These are phyloP conservation scores for Lindbergichthys nudifrons DNA, from an alignment of 2,797 vertebrate species.

Conservation along the genomic window DNA sequence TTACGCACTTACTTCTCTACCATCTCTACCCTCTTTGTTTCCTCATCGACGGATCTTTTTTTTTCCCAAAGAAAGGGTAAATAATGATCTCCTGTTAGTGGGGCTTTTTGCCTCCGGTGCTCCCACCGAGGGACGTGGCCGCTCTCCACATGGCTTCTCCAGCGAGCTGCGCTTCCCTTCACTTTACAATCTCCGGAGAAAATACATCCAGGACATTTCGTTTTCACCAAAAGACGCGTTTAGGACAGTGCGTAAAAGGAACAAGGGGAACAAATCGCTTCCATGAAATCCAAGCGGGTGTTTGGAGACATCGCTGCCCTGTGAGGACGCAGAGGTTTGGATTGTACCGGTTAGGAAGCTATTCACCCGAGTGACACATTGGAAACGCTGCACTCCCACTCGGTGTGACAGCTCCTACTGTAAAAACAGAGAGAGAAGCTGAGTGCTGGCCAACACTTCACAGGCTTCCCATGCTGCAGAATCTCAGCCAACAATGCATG, in stretches of 20 bases:
- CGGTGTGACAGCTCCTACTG: conserved; percentile 5
- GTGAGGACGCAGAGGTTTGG: conserved; percentile 9
- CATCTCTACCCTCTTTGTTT: conserved; percentile 71
- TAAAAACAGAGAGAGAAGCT: not conserved
- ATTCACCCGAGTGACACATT: not conserved
- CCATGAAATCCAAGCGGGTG: conserved; percentile 38
- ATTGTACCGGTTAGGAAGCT: conserved; percentile 21
- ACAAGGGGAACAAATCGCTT: not conserved
- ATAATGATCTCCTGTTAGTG: conserved; percentile 3
- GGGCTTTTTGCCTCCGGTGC: conserved; percentile 26
- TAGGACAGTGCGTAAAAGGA: conserved; percentile 32
- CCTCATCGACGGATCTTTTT: conserved; percentile 63
- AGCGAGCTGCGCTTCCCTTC: conserved; percentile 31
- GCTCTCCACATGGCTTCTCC: conserved; percentile 61
- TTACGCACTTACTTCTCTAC: conserved; percentile 82
- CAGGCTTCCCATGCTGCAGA: conserved; percentile 7
- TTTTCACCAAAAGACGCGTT: conserved; percentile 45
- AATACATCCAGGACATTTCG: conserved; percentile 70
- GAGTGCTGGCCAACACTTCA: conserved; percentile 12
- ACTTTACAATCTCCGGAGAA: conserved; percentile 50
- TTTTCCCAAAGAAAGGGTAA: conserved; percentile 13
- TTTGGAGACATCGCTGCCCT: conserved; percentile 43
- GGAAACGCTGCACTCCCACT: conserved; percentile 25
- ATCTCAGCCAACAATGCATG: not conserved
- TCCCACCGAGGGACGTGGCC: conserved; percentile 30